Evolutionary conservation across 2,797 vertebrate genomes (phyloP), one percentile per base, ranked within the genome.

Genomic region (Falco rusticolus): DNA sequence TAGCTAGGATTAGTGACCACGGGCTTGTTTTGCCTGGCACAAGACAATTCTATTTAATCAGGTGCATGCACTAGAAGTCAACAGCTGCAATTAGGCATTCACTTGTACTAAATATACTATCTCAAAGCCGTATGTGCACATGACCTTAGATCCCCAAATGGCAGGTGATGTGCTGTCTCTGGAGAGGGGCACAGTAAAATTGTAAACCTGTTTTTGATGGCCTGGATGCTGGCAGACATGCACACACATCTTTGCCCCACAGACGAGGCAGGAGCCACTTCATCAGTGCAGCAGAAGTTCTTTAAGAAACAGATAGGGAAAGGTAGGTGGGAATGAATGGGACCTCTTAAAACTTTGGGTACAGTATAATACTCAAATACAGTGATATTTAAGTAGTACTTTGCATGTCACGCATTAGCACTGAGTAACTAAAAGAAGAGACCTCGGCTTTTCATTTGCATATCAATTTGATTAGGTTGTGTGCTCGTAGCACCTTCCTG

Each of bases 391-490:
- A 63, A 85, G 41, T 1, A 75, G 22, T 22, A 19, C n/a, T 94
- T 94, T 84, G 47, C 26, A 16, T 5, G 1, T 54, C 48, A 45
- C 1, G 1, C 12, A 1, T 50, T 43, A 66, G 75, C 63, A 59
- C 20, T 4, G 37, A 47, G 31, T 7, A 37, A 31, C 78, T 69
- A 19, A 48, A 68, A 83, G 37, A 59, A 65, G 63, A n/a, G 54
- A 22, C 4, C 33, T 13, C 2, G 61, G 22, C 63, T 48, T 87
- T 51, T 8, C 18, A 1, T 22, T 43, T 72, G 53, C 64, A 9
- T 34, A 0, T 17, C 5, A n/a, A 1, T 37, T 39, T 47, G 43
- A 11, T 33, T 1, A 50, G 61, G 14, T 2, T 48, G 18, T 26
- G 28, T 22, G 29, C 34, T 51, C 48, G 1, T 0, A 45, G 50